These are phyloP conservation scores for Lamprotornis superbus DNA, from an alignment of 2,113 vertebrate species.

Conservation along the genomic window DNA sequence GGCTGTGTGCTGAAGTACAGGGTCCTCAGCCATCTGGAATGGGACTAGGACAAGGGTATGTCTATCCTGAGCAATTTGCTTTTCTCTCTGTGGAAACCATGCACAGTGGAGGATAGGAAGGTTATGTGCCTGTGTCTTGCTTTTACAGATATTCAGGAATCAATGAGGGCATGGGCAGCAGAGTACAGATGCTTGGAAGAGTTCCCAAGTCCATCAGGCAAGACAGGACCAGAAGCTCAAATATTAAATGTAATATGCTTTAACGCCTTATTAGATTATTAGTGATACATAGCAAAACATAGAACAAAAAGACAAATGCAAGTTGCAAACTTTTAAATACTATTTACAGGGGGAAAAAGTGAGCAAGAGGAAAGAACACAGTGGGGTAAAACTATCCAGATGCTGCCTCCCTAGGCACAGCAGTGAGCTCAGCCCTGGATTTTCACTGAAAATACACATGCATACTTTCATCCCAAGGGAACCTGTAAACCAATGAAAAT, in stretches of 20 bases:
- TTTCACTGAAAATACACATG: background rate
- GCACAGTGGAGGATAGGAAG: background rate
- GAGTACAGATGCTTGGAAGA: background rate
- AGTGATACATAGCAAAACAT: background rate
- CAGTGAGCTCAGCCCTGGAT: background rate
- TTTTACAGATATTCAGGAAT: background rate
- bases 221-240: background rate
- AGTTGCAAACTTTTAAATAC: background rate
- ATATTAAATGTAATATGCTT: background rate
- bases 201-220: background rate
- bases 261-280: background rate
- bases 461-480: background rate
- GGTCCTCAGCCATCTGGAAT: background rate
- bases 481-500: background rate
- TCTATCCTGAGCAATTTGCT: background rate
- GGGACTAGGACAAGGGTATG: background rate
- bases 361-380: background rate
- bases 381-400: background rate
- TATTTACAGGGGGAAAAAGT: background rate
- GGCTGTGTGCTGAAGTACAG: fast-evolving
- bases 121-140: background rate
- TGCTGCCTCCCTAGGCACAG: background rate
- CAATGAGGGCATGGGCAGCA: background rate
- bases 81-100: background rate
- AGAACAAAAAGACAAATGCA: background rate